phyloP scores from a whole-genome alignment of 2,888 invertebrate species.

The Leptodirus hochenwartii region DNA sequence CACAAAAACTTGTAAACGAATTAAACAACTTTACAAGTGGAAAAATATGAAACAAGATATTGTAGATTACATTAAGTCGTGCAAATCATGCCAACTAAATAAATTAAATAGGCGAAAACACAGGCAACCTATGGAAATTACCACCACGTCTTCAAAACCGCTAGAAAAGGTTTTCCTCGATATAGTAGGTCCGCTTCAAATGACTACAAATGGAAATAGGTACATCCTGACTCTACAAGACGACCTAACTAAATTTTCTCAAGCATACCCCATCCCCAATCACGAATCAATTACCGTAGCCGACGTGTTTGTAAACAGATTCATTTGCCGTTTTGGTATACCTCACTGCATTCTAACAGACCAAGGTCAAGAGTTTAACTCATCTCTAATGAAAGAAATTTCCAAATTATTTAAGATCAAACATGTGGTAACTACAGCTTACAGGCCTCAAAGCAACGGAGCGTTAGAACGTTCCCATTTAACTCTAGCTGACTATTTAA shows the following conservation, averaged over 20 bases:
- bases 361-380: slow-evolving; percentile 9
- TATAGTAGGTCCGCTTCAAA: slow-evolving; percentile 19
- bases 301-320: slow-evolving; percentile 6
- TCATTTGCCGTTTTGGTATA: slow-evolving; percentile 8
- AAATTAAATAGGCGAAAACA: slow-evolving; percentile 9
- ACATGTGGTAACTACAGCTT: slow-evolving; percentile 7
- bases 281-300: slow-evolving; percentile 19
- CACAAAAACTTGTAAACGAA: slow-evolving; percentile 11
- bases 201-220: slow-evolving; percentile 17
- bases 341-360: slow-evolving; percentile 6
- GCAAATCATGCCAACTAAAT: slow-evolving; percentile 16
- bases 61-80: slow-evolving; percentile 15
- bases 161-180: slow-evolving; percentile 18
- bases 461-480: slow-evolving; percentile 7
- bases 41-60: slow-evolving; percentile 16
- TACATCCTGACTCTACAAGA: slow-evolving; percentile 22
- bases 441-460: too few relatives aligned
- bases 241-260: slow-evolving; percentile 20
- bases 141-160: slow-evolving; percentile 9
- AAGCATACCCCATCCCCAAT: slow-evolving; percentile 18
- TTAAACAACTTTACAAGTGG: slow-evolving; percentile 14
- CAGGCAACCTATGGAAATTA: slow-evolving; percentile 13
- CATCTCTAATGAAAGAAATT: slow-evolving; percentile 4
- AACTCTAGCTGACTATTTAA: slow-evolving; percentile 7
- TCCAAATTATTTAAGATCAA: slow-evolving; percentile 10